Evolutionary conservation across 2,888 invertebrate species (phyloP).

Genomic region (Gymnocheta viridis): DNA sequence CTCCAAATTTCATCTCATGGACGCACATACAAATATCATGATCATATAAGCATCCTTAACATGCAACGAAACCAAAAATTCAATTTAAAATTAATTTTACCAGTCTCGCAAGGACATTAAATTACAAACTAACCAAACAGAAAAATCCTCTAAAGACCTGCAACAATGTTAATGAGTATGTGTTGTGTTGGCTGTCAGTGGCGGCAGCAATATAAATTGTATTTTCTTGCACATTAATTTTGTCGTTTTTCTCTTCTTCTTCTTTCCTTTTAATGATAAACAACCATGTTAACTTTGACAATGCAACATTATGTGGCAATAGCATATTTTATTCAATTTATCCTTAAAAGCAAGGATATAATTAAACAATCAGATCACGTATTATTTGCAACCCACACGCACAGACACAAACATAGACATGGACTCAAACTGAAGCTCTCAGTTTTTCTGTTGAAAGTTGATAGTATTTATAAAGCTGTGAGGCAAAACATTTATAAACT

Average conservation of each 20-base stretch:
- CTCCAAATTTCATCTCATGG: neutral
- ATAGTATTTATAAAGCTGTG: neutral
- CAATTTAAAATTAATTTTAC: slow-evolving; percentile 52
- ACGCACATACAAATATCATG: neutral
- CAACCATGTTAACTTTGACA: slow-evolving; percentile 66
- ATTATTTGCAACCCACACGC: slow-evolving; percentile 31
- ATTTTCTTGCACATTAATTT: slow-evolving; percentile 41
- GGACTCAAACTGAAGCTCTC: neutral
- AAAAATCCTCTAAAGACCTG: slow-evolving; percentile 25
- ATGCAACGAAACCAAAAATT: slow-evolving; percentile 28
- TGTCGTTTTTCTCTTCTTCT: slow-evolving; percentile 9
- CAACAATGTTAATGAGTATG: slow-evolving; percentile 45
- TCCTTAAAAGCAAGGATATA: slow-evolving; percentile 35
- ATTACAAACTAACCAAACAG: slow-evolving; percentile 16
- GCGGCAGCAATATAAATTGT: slow-evolving; percentile 46
- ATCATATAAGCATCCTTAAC: neutral
- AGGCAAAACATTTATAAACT: slow-evolving; percentile 16
- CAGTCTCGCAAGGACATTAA: slow-evolving; percentile 47
- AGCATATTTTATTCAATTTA: slow-evolving; percentile 37
- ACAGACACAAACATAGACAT: neutral
- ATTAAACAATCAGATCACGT: slow-evolving; percentile 65
- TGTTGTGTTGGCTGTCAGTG: slow-evolving; percentile 39
- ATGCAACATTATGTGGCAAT: slow-evolving; percentile 50
- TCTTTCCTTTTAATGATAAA: slow-evolving; percentile 16
- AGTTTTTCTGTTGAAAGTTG: neutral